Base-by-base conservation (phyloP, 1,140 invertebrate species). In the Batillaria attramentaria region DNA sequence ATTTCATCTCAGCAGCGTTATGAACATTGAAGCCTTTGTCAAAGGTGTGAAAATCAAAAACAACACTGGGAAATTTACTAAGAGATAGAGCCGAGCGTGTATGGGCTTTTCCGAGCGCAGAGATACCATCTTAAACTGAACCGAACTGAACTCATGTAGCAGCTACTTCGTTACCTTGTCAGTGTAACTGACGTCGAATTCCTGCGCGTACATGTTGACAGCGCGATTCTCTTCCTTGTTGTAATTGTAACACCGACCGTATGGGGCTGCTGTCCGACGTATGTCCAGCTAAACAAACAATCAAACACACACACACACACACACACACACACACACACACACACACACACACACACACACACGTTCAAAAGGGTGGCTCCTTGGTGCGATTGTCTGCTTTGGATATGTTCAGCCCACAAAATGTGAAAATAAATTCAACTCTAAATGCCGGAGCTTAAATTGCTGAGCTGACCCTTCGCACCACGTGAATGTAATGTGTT, bases 241-340 rank as follows among this genome's bases (percentile, higher is more conserved):
- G 35, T 54, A 57, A 18, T 50, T 54, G 8, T 33, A 33, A 37
- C 72, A 74, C 3, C 18, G 20, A 3, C 72, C 72, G 37, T 74
- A 60, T 2, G 72, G 72, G 8, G 8, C 6, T 31, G 43, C 46
- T 16, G 72, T 60, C 13, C 72, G 31, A 24, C 39, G 24, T 1
- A 74, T 74, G 46, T 74, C 72, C 31, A 74, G 31, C 72, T 74
- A 33, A 35, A 41, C 39, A 33, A 31, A 66, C 62, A 66, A 31
- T 3, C n/a, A 33, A 31, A 66, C 62, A 66, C 3, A 35, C 33
- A 66, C 57, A 60, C 57, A 2, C 57, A 3, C 57, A 60, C 57
- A 3, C 57, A 60, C 57, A 24, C 57, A 60, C 57, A 24, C 57
- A 60, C 3, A 31, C 10, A 2, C 57, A 6, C 10, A 3, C 24